Percentiles rank a stretch among this genome's conserved stretches.
phyloP scores from a whole-genome alignment of 64 coral and sea anemone genomes.

The Pachyseris speciosa region DNA sequence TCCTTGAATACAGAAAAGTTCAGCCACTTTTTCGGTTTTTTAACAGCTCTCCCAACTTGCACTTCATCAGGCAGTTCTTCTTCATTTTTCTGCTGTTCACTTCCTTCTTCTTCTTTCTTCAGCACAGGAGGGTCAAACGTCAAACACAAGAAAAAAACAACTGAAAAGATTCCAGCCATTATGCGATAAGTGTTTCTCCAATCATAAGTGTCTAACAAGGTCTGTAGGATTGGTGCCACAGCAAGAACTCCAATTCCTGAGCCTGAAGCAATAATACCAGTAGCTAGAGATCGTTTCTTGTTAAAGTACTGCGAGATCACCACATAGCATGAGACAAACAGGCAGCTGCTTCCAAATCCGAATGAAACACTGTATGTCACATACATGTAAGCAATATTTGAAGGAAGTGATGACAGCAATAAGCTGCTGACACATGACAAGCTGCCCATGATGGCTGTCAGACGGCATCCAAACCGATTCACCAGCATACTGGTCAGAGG shows the following conservation, averaged over 20 bases:
- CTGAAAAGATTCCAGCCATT: conserved; percentile 36
- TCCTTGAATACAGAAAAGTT: background rate
- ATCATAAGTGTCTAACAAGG: conserved; percentile 1
- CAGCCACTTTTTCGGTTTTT: background rate
- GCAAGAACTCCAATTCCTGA: conserved; percentile 18
- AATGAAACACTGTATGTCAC: conserved; percentile 44
- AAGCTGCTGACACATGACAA: conserved; percentile 12
- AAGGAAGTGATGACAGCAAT: conserved; percentile 16
- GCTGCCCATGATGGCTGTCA: conserved; percentile 8
- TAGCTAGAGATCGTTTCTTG: conserved; percentile 26
- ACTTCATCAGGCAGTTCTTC: background rate
- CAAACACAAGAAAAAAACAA: background rate
- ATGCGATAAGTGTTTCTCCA: conserved; percentile 33
- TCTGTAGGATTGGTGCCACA: conserved; percentile 26
- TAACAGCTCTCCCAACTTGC: background rate
- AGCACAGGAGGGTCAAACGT: conserved; percentile 12
- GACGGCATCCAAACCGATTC: conserved; percentile 47
- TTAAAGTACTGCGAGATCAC: too few relatives aligned
- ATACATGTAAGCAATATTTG: conserved; percentile 40
- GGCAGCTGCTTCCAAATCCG: conserved; percentile 57
- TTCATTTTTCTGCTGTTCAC: background rate
- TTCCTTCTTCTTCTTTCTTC: background rate
- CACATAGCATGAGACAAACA: too few relatives aligned
- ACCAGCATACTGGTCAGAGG: too few relatives aligned
- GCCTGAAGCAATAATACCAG: conserved; percentile 54